Evolutionary conservation across 1,140 invertebrate genomes (phyloP).

Genomic region (Aporrectodea caliginosa): DNA sequence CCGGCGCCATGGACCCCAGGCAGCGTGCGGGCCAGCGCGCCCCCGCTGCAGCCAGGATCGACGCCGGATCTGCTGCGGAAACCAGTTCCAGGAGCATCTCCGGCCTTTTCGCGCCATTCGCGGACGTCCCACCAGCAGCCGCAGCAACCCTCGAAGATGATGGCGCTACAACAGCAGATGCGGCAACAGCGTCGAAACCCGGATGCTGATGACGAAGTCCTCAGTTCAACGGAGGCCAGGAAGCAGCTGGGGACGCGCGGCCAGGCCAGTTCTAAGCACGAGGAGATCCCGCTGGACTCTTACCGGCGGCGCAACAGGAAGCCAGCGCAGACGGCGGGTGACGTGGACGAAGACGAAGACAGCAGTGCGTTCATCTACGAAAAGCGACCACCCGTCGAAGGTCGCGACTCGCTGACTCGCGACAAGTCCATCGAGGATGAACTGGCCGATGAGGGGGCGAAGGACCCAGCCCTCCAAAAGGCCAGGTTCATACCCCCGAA

Average conservation of each 20-base stretch:
- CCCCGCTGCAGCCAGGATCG: neutral
- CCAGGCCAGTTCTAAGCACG: neutral
- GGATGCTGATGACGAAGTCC: constrained; percentile 4
- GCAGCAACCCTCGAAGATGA: neutral
- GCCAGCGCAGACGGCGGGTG: neutral
- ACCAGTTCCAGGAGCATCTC: neutral
- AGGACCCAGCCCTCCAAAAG: neutral
- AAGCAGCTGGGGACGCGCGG: neutral
- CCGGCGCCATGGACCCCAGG: neutral
- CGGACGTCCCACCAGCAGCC: neutral
- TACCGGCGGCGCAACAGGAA: neutral
- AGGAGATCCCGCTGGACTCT: constrained; percentile 19
- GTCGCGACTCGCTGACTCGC: constrained; percentile 25
- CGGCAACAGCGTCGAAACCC: neutral
- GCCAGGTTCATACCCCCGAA: neutral
- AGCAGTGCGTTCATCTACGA: neutral
- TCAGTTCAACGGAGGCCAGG: constrained; percentile 6
- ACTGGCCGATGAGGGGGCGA: neutral
- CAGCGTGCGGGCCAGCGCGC: neutral
- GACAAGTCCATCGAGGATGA: constrained; percentile 13
- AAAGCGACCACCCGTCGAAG: constrained; percentile 30
- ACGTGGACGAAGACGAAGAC: neutral
- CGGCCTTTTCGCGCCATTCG: neutral
- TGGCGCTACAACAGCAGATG: neutral
- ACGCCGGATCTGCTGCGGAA: neutral